These are phyloP conservation scores for Tautogolabrus adspersus DNA, from an alignment of 2,113 vertebrate species.

Conservation along the genomic window DNA sequence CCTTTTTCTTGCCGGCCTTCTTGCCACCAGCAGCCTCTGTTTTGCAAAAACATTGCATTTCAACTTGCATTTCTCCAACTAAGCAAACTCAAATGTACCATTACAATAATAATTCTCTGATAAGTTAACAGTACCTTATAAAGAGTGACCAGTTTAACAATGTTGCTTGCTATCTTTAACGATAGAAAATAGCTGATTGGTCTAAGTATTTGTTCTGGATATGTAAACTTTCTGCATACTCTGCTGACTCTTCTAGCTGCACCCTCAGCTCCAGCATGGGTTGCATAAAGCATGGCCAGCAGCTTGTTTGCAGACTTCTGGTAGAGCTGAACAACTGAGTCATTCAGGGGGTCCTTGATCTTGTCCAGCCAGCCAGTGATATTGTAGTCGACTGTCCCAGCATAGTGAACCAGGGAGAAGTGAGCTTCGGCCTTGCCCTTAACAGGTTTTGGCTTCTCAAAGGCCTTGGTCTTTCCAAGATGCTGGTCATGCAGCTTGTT, in stretches of 20 bases:
- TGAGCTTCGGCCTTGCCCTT: conserved; percentile 89
- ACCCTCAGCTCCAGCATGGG: conserved; percentile 5
- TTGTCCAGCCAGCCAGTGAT: conserved; percentile 90
- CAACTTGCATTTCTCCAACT: no score
- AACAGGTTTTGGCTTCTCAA: conserved; percentile 90
- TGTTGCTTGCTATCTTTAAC: no score
- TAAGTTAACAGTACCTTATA: no score
- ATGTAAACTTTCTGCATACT: no score
- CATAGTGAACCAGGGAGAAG: conserved; percentile 88
- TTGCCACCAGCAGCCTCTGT: conserved; percentile 63
- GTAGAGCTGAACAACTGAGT: conserved; percentile 86
- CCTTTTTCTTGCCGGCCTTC: conserved; percentile 76
- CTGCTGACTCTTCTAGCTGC: no score
- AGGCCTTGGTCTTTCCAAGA: conserved; percentile 86
- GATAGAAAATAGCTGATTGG: no score
- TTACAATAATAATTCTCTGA: no score
- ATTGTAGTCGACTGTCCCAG: conserved; percentile 90
- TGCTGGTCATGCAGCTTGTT: conserved; percentile 91
- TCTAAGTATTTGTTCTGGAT: no score
- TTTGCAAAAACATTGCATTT: neutral
- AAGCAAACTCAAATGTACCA: no score
- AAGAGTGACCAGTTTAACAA: no score
- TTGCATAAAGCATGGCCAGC: neutral
- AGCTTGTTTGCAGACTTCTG: conserved; percentile 74
- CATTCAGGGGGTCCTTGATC: conserved; percentile 92